A percentile compares a stretch with the other conserved stretches of the same genome.
These are phyloP conservation scores for Apis cerana DNA, from an alignment of 1,140 invertebrate species.

Conservation along the genomic window DNA sequence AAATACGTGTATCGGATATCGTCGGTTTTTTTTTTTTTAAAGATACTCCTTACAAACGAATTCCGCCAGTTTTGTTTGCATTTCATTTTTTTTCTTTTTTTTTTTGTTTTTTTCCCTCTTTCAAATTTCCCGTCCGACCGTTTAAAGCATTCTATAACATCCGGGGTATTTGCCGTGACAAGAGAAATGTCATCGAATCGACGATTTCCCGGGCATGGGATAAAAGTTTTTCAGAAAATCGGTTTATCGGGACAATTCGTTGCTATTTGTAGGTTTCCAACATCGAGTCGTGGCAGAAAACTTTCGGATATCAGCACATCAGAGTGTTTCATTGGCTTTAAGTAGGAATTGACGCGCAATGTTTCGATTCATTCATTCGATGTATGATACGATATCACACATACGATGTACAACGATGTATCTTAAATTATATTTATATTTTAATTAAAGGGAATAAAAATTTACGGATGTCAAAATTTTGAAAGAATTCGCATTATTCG, in stretches of 20 bases:
- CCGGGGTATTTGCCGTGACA: neutral
- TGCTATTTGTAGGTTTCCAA: conserved; percentile 1
- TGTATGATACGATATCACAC: too few relatives aligned
- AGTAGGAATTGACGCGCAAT: neutral
- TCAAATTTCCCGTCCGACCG: neutral
- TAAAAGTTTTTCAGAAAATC: conserved; percentile 15
- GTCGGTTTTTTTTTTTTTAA: neutral
- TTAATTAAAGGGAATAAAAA: too few relatives aligned
- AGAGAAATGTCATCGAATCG: conserved; percentile 17
- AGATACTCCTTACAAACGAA: conserved; percentile 4
- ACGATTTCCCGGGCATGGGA: neutral
- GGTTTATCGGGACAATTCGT: conserved; percentile 17
- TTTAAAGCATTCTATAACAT: conserved; percentile 13
- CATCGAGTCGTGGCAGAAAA: neutral
- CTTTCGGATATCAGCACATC: neutral
- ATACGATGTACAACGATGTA: too few relatives aligned
- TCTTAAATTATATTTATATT: too few relatives aligned
- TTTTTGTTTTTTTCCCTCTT: neutral
- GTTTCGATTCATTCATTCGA: too few relatives aligned
- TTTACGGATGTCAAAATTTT: too few relatives aligned
- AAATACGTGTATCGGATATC: neutral
- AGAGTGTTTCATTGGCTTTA: neutral
- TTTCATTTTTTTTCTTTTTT: neutral
- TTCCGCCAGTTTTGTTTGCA: neutral
- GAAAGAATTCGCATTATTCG: too few relatives aligned